Evolutionary conservation across 2,113 vertebrate species (phyloP).

Genomic region (Nycticorax nycticorax): DNA sequence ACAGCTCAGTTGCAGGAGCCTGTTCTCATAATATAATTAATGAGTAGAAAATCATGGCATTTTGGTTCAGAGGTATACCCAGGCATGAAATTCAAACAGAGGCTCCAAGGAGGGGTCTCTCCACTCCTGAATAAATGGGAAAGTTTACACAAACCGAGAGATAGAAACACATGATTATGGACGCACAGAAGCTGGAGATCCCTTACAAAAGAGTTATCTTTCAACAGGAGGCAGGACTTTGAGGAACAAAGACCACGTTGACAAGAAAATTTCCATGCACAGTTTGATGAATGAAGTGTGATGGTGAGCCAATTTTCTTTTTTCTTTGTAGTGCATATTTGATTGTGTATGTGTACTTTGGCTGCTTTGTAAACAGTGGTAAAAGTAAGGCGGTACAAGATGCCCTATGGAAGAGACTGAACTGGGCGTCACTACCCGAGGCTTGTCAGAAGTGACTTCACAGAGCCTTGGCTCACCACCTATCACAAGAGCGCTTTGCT

Average conservation of each 20-base stretch:
- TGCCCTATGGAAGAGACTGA: background rate
- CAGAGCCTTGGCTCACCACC: background rate
- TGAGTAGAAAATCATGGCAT: fast-evolving
- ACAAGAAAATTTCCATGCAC: background rate
- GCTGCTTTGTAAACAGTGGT: background rate
- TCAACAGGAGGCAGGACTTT: background rate
- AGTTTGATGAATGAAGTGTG: background rate
- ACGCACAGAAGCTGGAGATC: background rate
- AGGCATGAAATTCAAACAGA: background rate
- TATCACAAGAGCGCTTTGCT: background rate
- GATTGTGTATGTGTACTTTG: background rate
- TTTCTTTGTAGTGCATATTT: background rate
- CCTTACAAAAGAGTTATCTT: background rate
- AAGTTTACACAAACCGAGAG: background rate
- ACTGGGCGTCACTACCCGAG: fast-evolving
- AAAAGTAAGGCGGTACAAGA: background rate
- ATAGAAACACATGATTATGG: background rate
- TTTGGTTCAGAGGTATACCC: background rate
- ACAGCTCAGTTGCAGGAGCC: background rate
- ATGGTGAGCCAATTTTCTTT: background rate
- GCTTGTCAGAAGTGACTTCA: background rate
- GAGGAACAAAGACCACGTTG: fast-evolving
- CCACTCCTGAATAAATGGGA: background rate
- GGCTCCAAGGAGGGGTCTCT: background rate
- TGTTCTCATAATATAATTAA: background rate